Base-by-base conservation (phyloP, 2,797 vertebrate genomes). In the Australoheros facetus region DNA sequence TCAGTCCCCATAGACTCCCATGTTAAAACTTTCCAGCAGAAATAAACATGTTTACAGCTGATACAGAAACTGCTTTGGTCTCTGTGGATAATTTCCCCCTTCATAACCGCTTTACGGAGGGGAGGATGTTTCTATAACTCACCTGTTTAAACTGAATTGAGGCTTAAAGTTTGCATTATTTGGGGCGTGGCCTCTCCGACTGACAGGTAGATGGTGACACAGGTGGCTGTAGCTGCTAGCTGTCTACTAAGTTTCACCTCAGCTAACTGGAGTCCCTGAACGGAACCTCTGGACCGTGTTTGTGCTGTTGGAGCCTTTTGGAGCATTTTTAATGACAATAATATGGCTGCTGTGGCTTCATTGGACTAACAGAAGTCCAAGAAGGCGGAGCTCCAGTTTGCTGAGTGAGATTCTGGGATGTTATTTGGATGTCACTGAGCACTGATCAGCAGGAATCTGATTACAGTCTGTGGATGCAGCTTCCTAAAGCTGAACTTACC, bases 131-230 rank as follows among this genome's bases (percentile, higher is more conserved):
- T 62, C 19, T 62, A 42, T 62, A 0, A 62, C 37, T 62, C 59
- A 62, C 59, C 32, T 32, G 32, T 32, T 32, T 7, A 32, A 32
- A 7, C 4, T 30, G 5, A 5, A 30, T 62, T 23, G 39, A 62
- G 58, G 10, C 0, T 60, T 21, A 39, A 60, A 4, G 13, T 62
- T 3, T 2, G n/a, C n/a, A 5, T 42, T 0, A 28, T 28, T 28
- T 4, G 28, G 28, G 28, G 28, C 4, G 28, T 28, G 28, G 28
- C 28, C 28, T 28, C 28, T 28, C 28, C 4, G 28, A 28, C 28
- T 28, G 28, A 28, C 28, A 28, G 28, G 28, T 28, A 4, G 34
- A 37, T 37, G 34, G 2, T 37, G 34, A 37, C 8, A 37, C 34
- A 8, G 9, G 34, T 2, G 9, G 59, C 59, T 32, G 56, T 32